These are phyloP conservation scores for Mormyrops attenuatus DNA, from an alignment of 2,797 vertebrate species.

Conservation along the genomic window DNA sequence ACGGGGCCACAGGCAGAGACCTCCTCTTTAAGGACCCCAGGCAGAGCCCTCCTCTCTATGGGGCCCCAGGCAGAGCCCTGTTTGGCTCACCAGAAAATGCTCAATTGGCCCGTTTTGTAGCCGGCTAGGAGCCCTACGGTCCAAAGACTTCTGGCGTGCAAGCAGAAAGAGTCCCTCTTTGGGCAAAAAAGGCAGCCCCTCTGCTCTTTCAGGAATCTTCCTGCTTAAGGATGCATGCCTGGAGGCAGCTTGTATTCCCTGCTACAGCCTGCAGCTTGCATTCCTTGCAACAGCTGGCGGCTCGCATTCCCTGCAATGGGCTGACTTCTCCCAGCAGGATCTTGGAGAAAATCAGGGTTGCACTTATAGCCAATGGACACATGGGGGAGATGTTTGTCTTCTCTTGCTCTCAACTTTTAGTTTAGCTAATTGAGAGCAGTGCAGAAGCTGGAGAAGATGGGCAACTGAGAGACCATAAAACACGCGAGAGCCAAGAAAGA, in stretches of 20 bases:
- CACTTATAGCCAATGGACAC: slow-evolving; percentile 44
- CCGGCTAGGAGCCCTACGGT: not conserved
- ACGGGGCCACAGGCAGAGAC: not conserved
- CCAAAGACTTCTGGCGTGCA: slow-evolving; percentile 3
- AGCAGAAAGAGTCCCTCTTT: not conserved
- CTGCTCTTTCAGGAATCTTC: not conserved
- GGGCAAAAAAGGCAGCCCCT: not conserved
- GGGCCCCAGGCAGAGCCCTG: not conserved
- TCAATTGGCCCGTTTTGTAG: not conserved
- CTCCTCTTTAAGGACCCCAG: not conserved
- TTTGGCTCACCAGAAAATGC: not conserved
- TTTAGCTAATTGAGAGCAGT: not conserved
- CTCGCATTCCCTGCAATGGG: not conserved
- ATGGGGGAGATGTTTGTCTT: slow-evolving; percentile 57
- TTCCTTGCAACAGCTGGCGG: not conserved
- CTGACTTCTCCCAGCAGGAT: slow-evolving; percentile 10
- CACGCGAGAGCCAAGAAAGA: slow-evolving; percentile 15
- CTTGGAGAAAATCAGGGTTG: not conserved
- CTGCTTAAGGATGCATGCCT: not conserved
- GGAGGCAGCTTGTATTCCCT: not conserved
- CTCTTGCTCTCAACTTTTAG: not conserved
- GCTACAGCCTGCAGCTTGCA: not conserved
- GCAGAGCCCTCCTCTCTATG: not conserved
- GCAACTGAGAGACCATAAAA: slow-evolving; percentile 22
- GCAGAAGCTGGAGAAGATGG: not conserved